phyloP scores from a whole-genome alignment of 2,888 invertebrate species.

The Slavum lentiscoides region DNA sequence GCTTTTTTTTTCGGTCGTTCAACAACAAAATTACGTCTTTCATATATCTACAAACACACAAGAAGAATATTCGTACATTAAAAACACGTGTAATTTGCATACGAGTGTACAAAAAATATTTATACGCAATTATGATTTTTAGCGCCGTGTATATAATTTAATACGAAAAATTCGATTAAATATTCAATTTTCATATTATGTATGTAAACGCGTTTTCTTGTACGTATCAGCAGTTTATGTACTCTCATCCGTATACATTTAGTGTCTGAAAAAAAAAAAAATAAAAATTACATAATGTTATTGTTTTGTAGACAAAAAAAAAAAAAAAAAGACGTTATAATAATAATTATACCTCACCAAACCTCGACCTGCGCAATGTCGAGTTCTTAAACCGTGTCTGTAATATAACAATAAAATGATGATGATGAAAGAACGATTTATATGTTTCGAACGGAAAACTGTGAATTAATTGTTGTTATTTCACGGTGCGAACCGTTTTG shows the following conservation, averaged over 20 bases:
- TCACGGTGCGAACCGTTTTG: background rate
- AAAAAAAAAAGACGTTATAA: background rate
- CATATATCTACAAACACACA: too few species aligned
- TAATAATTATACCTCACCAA: background rate
- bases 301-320: background rate
- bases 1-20: too few species aligned
- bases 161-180: background rate
- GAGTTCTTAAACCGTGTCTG: background rate
- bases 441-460: background rate
- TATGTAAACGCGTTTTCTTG: background rate
- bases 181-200: background rate
- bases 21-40: too few species aligned
- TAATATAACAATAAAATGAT: background rate
- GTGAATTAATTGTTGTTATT: background rate
- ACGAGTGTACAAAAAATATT: background rate
- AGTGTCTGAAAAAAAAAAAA: too few species aligned
- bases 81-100: too few species aligned
- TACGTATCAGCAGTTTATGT: too few species aligned
- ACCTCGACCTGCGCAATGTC: background rate
- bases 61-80: too few species aligned
- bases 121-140: too few species aligned
- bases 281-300: too few species aligned
- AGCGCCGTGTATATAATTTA: background rate
- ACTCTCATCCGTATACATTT: too few species aligned
- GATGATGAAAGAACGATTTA: conserved; percentile 1